A percentile compares a stretch with the other conserved stretches of the same genome.
These are phyloP conservation scores for Spodoptera frugiperda DNA, from an alignment of 1,140 invertebrate genomes.

Conservation along the genomic window DNA sequence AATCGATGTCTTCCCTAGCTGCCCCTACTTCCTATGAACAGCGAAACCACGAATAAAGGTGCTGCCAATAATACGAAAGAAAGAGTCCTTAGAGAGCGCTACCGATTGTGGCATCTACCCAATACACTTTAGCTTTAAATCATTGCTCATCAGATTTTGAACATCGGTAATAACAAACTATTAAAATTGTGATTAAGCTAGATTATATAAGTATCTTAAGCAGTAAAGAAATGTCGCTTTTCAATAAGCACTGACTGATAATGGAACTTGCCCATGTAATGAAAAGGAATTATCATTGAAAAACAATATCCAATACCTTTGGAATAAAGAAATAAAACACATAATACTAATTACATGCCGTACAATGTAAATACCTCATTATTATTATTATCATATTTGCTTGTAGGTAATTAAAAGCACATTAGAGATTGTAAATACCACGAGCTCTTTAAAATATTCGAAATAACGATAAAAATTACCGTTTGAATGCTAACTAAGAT, in stretches of 20 bases:
- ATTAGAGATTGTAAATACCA: not conserved
- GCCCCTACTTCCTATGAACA: slow-evolving; percentile 70
- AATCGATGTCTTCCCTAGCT: slow-evolving; percentile 81
- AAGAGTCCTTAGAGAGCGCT: not conserved
- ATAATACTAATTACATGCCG: slow-evolving; percentile 11
- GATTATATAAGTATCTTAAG: not conserved
- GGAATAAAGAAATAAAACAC: not conserved
- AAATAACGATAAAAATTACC: too few species aligned
- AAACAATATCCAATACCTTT: not conserved
- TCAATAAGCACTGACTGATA: slow-evolving; percentile 9
- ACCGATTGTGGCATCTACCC: not conserved
- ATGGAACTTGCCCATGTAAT: not conserved
- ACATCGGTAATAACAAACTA: too few species aligned
- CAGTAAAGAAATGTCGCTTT: not conserved
- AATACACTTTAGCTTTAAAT: not conserved
- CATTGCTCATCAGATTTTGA: not conserved
- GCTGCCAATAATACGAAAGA: slow-evolving; percentile 49
- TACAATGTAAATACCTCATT: not conserved
- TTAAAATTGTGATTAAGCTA: not conserved
- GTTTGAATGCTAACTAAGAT: not conserved
- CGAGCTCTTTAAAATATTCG: not conserved
- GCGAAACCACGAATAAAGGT: slow-evolving; percentile 65
- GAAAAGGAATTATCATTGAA: not conserved
- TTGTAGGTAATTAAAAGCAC: not conserved
- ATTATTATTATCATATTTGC: not conserved